Percentiles rank a stretch among this genome's conserved stretches.
Conservation (phyloP, 2,888 invertebrate species). For the Cephus spinipes region DNA sequence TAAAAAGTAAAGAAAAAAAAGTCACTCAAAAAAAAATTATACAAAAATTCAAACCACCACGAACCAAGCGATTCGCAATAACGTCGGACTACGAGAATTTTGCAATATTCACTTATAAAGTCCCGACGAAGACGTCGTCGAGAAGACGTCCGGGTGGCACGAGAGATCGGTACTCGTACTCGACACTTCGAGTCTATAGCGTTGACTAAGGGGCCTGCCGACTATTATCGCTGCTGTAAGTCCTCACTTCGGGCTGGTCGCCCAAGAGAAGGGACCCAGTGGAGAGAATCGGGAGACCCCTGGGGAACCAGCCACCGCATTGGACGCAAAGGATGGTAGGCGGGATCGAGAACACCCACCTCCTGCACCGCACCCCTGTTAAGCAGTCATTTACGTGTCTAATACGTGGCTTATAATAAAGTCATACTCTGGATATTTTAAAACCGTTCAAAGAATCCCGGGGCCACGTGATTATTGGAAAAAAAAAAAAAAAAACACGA, state of each 20-base stretch:
- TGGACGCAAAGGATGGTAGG: slow-evolving; percentile 67
- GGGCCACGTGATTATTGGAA: neutral
- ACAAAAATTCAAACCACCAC: neutral
- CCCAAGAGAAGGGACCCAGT: slow-evolving; percentile 47
- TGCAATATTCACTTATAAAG: neutral
- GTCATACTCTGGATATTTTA: slow-evolving; percentile 4
- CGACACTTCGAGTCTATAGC: slow-evolving; percentile 23
- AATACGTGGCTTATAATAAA: slow-evolving; percentile 12
- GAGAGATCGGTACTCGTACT: neutral
- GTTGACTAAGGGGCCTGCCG: slow-evolving; percentile 45
- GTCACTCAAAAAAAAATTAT: neutral
- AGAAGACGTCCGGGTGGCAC: neutral
- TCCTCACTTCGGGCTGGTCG: slow-evolving; percentile 21
- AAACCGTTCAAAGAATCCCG: neutral
- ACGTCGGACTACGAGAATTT: neutral
- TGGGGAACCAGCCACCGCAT: slow-evolving; percentile 63
- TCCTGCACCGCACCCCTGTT: slow-evolving; percentile 35
- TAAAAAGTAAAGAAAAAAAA: neutral
- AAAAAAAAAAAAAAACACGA: neutral
- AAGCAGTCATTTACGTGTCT: slow-evolving; percentile 34
- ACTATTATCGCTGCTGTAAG: slow-evolving; percentile 50
- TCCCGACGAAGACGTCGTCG: neutral
- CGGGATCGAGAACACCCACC: slow-evolving; percentile 63
- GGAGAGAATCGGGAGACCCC: slow-evolving; percentile 60
- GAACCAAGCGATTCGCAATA: neutral